Conservation (phyloP, 2,888 invertebrate genomes). For the Creontiades dilutus region DNA sequence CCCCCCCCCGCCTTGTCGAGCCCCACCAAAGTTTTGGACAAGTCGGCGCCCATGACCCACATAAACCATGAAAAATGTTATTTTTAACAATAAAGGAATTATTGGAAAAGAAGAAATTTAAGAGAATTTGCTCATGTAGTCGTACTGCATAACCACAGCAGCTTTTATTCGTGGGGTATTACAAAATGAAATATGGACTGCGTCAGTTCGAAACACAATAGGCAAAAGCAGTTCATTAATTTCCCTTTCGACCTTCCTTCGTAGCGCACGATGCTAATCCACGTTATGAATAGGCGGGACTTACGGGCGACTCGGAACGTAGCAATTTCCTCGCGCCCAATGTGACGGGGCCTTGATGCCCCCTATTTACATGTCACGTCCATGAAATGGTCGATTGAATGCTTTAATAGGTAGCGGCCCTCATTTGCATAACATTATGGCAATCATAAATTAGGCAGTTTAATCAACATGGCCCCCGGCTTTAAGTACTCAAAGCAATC, state of each 20-base stretch:
- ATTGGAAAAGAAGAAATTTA: too few relatives aligned
- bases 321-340: neutral
- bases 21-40: too few relatives aligned
- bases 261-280: neutral
- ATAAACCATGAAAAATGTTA: too few relatives aligned
- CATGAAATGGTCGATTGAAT: slow-evolving; percentile 42
- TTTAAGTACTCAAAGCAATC: neutral
- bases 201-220: too few relatives aligned
- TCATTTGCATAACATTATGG: slow-evolving; percentile 5
- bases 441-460: neutral
- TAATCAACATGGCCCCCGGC: neutral
- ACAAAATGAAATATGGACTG: too few relatives aligned
- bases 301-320: neutral
- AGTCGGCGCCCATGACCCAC: too few relatives aligned
- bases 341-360: slow-evolving; percentile 16
- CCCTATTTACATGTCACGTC: slow-evolving; percentile 20
- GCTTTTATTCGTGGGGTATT: too few relatives aligned
- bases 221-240: too few relatives aligned
- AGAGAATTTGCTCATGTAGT: too few relatives aligned
- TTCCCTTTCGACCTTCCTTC: neutral
- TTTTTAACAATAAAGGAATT: too few relatives aligned
- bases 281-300: neutral
- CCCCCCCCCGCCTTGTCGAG: too few relatives aligned
- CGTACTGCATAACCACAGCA: too few relatives aligned
- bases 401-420: slow-evolving; percentile 35